A percentile compares a stretch with the other conserved stretches of the same genome.
Conservation (phyloP, 2,113 vertebrate species). For the Lethenteron reissneri region DNA sequence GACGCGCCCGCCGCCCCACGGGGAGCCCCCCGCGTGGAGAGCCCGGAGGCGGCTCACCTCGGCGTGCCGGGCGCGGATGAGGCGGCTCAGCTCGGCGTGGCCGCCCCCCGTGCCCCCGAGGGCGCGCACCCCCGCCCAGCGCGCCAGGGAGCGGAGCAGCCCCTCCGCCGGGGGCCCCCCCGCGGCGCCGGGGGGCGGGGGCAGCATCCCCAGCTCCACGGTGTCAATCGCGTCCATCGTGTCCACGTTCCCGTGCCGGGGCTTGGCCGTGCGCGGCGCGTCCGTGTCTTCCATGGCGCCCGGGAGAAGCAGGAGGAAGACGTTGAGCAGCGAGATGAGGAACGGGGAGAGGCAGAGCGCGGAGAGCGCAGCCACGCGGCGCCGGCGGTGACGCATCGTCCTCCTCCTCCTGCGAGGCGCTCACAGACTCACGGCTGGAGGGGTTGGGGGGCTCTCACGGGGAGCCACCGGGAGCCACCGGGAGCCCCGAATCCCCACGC, state of each 20-base stretch:
- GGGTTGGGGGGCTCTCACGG: too few species aligned
- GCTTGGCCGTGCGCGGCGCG: too few species aligned
- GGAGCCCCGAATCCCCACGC: too few species aligned
- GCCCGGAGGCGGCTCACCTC: not conserved
- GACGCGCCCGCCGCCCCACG: not conserved
- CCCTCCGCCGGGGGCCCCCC: not conserved
- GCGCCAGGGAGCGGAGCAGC: not conserved
- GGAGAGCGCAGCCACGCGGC: not conserved
- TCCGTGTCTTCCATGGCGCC: too few species aligned
- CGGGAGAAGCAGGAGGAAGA: not conserved
- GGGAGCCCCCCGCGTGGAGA: not conserved
- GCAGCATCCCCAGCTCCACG: not conserved
- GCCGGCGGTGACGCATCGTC: not conserved
- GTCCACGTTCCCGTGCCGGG: too few species aligned
- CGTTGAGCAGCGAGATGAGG: constrained; percentile 1
- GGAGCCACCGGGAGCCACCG: too few species aligned
- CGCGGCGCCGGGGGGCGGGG: not conserved
- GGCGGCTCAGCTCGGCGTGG: not conserved
- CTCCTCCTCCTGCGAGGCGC: too few species aligned
- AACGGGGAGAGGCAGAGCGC: not conserved
- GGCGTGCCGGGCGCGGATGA: not conserved
- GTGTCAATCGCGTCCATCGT: too few species aligned
- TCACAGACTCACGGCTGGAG: too few species aligned
- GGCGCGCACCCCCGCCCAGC: not conserved
- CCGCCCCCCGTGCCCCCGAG: not conserved